Percentiles rank a stretch among this genome's conserved stretches.
Conservation (phyloP, 2,888 invertebrate species). For the Campoplex capitator region DNA sequence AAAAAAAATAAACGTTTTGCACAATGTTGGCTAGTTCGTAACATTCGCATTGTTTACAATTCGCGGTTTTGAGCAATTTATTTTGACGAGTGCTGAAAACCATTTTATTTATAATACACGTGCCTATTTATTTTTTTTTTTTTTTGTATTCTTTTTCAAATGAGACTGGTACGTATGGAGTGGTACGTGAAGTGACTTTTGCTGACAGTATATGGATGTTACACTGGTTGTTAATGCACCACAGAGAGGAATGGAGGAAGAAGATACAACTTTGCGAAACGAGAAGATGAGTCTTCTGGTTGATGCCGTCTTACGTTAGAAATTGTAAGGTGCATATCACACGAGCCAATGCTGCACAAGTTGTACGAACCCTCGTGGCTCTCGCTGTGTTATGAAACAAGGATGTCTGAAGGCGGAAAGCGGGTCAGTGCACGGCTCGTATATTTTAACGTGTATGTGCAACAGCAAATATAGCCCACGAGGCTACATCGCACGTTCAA, state of each 20-base stretch:
- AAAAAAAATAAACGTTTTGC: constrained; percentile 25
- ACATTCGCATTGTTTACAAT: constrained; percentile 47
- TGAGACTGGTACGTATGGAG: neutral
- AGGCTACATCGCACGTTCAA: constrained; percentile 31
- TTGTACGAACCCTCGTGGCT: constrained; percentile 54
- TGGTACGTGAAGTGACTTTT: neutral
- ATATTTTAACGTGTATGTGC: constrained; percentile 70
- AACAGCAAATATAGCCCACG: constrained; percentile 22
- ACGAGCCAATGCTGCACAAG: constrained; percentile 41
- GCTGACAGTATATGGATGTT: neutral
- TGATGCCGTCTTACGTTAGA: constrained; percentile 14
- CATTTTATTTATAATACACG: neutral
- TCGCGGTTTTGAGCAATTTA: constrained; percentile 45
- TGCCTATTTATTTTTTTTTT: neutral
- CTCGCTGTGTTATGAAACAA: constrained; percentile 76
- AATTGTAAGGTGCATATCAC: constrained; percentile 65
- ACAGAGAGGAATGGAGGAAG: neutral
- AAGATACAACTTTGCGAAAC: neutral
- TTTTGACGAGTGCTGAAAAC: constrained; percentile 15
- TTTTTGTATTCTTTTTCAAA: neutral
- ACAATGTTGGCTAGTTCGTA: constrained; percentile 22
- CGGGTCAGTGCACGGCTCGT: constrained; percentile 79
- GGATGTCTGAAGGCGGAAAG: constrained; percentile 79
- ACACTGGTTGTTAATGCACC: neutral
- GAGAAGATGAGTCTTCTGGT: constrained; percentile 33